These are phyloP conservation scores for Pterophyllum scalare DNA, from an alignment of 2,113 vertebrate species.

Conservation along the genomic window DNA sequence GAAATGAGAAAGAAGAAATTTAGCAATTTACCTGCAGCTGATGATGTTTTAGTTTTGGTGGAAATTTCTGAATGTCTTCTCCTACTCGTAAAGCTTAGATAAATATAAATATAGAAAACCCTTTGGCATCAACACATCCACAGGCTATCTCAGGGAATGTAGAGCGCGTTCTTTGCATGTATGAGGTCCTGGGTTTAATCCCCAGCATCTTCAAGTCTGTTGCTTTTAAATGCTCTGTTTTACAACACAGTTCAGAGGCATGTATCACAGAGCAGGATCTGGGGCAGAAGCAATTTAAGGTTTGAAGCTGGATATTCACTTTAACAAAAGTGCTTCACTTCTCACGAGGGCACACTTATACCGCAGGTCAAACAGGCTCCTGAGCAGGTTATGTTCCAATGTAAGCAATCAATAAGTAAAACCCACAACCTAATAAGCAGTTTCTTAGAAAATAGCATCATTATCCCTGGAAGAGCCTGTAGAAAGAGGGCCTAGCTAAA, in stretches of 20 bases:
- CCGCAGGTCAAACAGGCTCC: not conserved
- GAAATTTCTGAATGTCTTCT: not conserved
- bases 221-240: too few relatives aligned
- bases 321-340: too few relatives aligned
- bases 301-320: not conserved
- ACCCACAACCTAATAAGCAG: not conserved
- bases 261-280: not conserved
- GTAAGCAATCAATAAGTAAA: not conserved
- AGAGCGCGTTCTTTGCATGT: conserved; percentile 77
- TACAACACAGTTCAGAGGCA: not conserved
- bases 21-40: not conserved
- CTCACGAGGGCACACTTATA: too few relatives aligned
- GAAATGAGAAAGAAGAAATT: not conserved
- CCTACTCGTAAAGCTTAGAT: not conserved
- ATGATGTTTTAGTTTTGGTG: not conserved
- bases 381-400: not conserved
- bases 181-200: conserved; percentile 30
- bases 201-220: not conserved
- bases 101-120: not conserved
- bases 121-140: not conserved
- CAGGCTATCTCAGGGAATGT: not conserved
- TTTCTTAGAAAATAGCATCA: not conserved
- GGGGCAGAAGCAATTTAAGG: not conserved
- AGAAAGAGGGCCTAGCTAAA: not conserved
- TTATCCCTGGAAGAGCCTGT: not conserved